Base-by-base conservation (phyloP, 2,113 vertebrate species). In the Cryptotis parvus region DNA sequence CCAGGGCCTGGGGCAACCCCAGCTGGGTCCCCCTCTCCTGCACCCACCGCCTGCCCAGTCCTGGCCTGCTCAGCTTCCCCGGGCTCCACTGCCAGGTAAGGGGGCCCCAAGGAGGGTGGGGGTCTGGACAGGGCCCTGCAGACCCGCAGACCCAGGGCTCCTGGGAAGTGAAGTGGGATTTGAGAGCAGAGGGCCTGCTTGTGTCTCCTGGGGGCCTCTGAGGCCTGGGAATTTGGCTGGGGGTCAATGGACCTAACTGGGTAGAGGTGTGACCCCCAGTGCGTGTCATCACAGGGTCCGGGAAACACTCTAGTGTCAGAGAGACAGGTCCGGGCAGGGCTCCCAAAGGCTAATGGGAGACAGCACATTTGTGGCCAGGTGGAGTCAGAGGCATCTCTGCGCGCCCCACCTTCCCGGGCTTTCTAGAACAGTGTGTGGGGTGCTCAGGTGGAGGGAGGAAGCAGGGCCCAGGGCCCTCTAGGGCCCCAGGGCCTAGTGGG, bases 11-110 rank as follows among this genome's bases (percentile, higher is more conserved):
- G 98, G 97, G 26, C 98, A 97, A 69, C 97, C 96, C 52, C 97
- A 96, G 80, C 80, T 98, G 74, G 97, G 97, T 3, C 97, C 97
- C 4, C 96, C 96, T 0, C 96, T 98, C 73, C 95, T 98, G 92
- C 97, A 98, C 80, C 97, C 97, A 1, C 97, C 96, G 0, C 96
- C 97, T 0, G 63, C 97, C 7, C 97, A 97, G 81, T 94, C 97
- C 94, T 99, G 98, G 94, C 98, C 98, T 29, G 63, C 98, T 93
- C 98, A 98, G 96, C 98, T 99, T 97, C 96, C 96, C 0, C 84
- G 98, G 86, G 97, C 97, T 29, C 95, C 97, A 4, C 93, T 98
- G 95, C 91, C 98, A 98, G 99, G 99, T 98, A 97, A 94, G 89
- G 31, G 89, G 74, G 58, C n/a, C 69, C 39, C 37, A 2, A 16